Evolutionary conservation across 2,888 invertebrate species (phyloP).

Genomic region (Onthophagus sagittarius): DNA sequence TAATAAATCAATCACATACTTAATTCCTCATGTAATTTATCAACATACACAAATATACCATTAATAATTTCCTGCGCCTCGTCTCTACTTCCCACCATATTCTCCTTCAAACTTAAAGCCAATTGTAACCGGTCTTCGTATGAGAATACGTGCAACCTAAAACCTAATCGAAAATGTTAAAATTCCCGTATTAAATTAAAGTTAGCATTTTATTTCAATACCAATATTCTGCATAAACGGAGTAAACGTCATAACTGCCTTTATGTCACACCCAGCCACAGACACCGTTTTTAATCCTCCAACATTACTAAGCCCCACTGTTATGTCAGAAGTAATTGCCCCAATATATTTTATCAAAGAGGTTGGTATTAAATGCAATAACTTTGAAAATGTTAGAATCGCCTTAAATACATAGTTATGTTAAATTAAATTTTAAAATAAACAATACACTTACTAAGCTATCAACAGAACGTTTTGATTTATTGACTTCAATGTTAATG

Average conservation of each 20-base stretch:
- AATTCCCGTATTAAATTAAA: too few relatives aligned
- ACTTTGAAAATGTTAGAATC: too few relatives aligned
- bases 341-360: background rate
- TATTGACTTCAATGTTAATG: background rate
- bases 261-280: background rate
- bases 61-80: background rate
- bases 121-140: background rate
- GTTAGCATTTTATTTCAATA: too few relatives aligned
- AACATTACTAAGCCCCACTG: background rate
- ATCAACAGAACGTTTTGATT: background rate
- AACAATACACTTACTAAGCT: background rate
- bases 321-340: background rate
- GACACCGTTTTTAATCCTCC: background rate
- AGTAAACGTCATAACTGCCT: background rate
- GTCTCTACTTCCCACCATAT: background rate
- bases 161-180: background rate
- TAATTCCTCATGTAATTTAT: background rate
- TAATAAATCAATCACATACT: too few relatives aligned
- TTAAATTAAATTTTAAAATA: too few relatives aligned
- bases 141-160: background rate
- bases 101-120: background rate
- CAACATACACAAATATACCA: background rate
- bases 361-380: background rate
- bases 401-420: too few relatives aligned
- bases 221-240: background rate